Conservation (phyloP, 2,113 vertebrate species). For the Polypterus senegalus region DNA sequence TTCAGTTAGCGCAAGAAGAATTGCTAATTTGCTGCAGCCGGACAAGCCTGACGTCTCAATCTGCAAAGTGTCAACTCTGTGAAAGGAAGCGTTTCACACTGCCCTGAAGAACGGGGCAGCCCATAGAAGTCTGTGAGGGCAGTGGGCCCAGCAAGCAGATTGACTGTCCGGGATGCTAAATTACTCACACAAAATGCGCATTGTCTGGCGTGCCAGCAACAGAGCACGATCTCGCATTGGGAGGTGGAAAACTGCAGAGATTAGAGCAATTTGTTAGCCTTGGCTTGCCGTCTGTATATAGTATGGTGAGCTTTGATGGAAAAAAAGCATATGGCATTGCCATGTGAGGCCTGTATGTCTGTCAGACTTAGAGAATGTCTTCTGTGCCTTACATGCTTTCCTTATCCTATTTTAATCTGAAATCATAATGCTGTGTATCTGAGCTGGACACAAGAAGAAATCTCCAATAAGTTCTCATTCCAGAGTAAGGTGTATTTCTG, state of each 20-base stretch:
- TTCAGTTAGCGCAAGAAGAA: constrained; percentile 89
- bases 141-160: constrained; percentile 74
- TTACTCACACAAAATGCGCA: constrained; percentile 85
- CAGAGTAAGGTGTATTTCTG: not conserved
- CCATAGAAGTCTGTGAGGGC: constrained; percentile 69
- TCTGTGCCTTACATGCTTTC: no score
- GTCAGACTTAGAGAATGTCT: no score
- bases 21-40: constrained; percentile 81
- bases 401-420: constrained; percentile 3
- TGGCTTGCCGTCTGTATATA: constrained; percentile 39
- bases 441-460: constrained; percentile 14
- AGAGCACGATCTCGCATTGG: constrained; percentile 48
- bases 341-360: no score
- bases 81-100: constrained; percentile 75
- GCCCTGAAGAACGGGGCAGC: constrained; percentile 46
- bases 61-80: constrained; percentile 75
- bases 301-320: constrained; percentile 30
- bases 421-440: constrained; percentile 18
- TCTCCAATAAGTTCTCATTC: constrained; percentile 8
- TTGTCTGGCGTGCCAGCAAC: constrained; percentile 76
- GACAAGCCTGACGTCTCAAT: constrained; percentile 87
- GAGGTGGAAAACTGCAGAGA: constrained; percentile 40
- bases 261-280: constrained; percentile 54
- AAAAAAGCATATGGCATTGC: constrained; percentile 34
- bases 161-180: constrained; percentile 75